Conservation (phyloP, 2,888 invertebrate genomes). For the Monochamus alternatus region DNA sequence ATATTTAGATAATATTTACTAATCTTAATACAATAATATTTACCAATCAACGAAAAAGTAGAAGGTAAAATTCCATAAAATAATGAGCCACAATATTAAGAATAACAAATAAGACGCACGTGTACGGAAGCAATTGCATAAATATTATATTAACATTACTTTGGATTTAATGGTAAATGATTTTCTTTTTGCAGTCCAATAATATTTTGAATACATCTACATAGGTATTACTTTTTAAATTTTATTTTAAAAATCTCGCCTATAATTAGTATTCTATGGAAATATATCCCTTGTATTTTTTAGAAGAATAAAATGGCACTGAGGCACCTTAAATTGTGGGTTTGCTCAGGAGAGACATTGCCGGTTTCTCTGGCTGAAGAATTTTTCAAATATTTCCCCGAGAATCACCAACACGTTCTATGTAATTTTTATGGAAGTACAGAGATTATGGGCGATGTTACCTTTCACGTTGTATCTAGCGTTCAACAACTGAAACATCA, state of each 20-base stretch:
- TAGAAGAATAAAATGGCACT: slow-evolving; percentile 70
- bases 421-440: slow-evolving; percentile 95
- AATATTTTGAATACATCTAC: background rate
- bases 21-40: no score
- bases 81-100: no score
- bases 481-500: slow-evolving; percentile 75
- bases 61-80: no score
- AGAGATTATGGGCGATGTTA: slow-evolving; percentile 93
- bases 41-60: no score
- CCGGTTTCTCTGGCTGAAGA: slow-evolving; percentile 80
- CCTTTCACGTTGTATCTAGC: slow-evolving; percentile 80
- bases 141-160: no score
- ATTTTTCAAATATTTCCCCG: slow-evolving; percentile 85
- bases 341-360: slow-evolving; percentile 91
- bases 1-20: no score
- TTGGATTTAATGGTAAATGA: no score
- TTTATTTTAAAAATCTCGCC: no score
- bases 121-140: no score
- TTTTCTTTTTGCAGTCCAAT: background rate
- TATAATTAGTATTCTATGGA: no score
- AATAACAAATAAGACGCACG: no score
- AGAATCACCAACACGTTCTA: slow-evolving; percentile 75
- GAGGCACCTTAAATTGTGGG: slow-evolving; percentile 81
- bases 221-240: no score
- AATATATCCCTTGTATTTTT: background rate